These are phyloP conservation scores for Catharus minimus DNA, from an alignment of 2,113 vertebrate genomes.

Conservation along the genomic window DNA sequence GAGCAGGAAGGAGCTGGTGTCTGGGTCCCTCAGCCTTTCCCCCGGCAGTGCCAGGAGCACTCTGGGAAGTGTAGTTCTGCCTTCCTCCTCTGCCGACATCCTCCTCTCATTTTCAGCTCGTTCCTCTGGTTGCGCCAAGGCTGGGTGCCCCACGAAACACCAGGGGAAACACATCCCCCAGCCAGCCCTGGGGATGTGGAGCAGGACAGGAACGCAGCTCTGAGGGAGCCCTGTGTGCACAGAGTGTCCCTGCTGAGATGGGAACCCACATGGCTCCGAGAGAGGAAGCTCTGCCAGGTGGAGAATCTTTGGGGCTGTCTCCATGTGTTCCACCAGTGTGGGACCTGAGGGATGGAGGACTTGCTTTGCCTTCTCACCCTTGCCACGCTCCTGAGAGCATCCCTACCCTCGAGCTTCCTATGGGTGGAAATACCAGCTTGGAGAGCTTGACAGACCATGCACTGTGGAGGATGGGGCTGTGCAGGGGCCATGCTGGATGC, in stretches of 20 bases:
- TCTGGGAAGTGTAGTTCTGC: slow-evolving; percentile 65
- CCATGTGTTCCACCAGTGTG: neutral
- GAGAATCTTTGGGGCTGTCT: neutral
- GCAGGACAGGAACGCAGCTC: rapidly evolving
- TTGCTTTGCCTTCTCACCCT: neutral
- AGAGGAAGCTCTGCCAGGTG: neutral
- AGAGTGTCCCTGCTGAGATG: neutral
- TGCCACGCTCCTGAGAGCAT: rapidly evolving
- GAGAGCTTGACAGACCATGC: neutral
- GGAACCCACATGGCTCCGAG: neutral
- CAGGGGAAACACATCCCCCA: neutral
- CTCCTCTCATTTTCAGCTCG: neutral
- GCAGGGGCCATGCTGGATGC: neutral
- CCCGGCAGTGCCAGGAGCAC: slow-evolving; percentile 27
- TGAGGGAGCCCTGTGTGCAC: neutral
- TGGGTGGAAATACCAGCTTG: rapidly evolving
- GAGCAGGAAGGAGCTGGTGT: slow-evolving; percentile 51
- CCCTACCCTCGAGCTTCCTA: neutral
- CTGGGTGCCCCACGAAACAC: neutral
- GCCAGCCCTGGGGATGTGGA: neutral
- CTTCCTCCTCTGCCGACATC: neutral
- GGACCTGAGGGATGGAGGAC: neutral
- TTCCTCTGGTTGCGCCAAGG: rapidly evolving
- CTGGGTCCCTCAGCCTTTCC: slow-evolving; percentile 27
- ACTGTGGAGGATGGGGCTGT: neutral